phyloP scores from a whole-genome alignment of 2,797 vertebrate species.

The Eulemur rubriventer region DNA sequence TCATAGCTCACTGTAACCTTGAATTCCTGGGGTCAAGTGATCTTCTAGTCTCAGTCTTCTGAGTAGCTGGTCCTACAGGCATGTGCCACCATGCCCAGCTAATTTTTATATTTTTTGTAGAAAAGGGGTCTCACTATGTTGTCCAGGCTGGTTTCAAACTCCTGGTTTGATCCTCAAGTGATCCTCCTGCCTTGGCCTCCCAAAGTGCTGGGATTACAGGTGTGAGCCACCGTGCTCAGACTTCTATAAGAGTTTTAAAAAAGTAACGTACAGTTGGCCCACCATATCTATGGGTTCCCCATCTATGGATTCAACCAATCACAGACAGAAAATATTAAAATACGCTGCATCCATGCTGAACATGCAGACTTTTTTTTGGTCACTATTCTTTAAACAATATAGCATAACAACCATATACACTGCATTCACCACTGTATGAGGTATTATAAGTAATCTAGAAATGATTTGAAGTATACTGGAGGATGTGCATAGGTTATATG shows the following conservation, averaged over 20 bases:
- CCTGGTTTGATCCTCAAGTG: neutral
- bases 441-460: neutral
- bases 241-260: neutral
- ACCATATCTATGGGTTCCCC: neutral
- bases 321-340: neutral
- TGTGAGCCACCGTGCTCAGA: neutral
- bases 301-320: neutral
- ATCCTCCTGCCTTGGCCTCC: neutral
- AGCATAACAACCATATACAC: neutral
- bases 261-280: neutral
- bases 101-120: neutral
- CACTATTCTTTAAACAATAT: neutral
- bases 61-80: neutral
- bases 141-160: neutral
- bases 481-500: neutral
- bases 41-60: neutral
- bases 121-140: neutral
- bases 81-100: neutral
- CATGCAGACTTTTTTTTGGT: neutral
- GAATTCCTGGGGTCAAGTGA: neutral
- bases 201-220: neutral
- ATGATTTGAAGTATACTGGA: neutral
- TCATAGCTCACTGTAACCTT: neutral
- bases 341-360: neutral
- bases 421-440: neutral